phyloP scores from a whole-genome alignment of 2,888 invertebrate species.

The Bellardia bayeri region DNA sequence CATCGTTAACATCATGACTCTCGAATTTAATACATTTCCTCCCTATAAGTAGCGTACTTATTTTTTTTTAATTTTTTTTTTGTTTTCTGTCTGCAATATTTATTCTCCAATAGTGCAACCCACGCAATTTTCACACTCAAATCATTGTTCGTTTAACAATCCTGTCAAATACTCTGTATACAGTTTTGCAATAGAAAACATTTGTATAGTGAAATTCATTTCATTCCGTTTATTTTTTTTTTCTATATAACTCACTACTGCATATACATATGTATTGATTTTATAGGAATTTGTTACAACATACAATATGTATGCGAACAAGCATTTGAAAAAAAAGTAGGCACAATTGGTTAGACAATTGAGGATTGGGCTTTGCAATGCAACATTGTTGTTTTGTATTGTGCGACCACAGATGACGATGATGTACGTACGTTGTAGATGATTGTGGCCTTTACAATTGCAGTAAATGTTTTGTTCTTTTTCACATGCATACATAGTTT shows the following conservation, averaged over 20 bases:
- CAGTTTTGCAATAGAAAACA: conserved; percentile 47
- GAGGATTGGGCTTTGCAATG: conserved; percentile 48
- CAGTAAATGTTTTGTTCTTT: conserved; percentile 51
- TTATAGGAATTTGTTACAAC: conserved; percentile 8
- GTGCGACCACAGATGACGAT: conserved; percentile 30
- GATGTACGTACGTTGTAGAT: not conserved
- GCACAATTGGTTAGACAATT: conserved; percentile 68
- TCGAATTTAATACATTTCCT: no score
- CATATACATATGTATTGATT: not conserved
- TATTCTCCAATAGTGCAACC: conserved; percentile 49
- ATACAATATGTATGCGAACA: not conserved
- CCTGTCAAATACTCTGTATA: conserved; percentile 44
- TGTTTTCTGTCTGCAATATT: conserved; percentile 31
- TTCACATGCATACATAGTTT: not conserved
- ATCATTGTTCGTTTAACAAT: conserved; percentile 64
- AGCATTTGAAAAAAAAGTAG: conserved; percentile 5
- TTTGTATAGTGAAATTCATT: conserved; percentile 16
- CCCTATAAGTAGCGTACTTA: not conserved
- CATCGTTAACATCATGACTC: no score
- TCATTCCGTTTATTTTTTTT: not conserved
- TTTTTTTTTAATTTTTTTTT: not conserved
- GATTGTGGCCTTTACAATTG: conserved; percentile 41
- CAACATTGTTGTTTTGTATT: conserved; percentile 52
- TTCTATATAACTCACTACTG: not conserved
- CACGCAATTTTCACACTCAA: conserved; percentile 63